These are phyloP conservation scores for Mesocricetus auratus DNA, from an alignment of 2,113 vertebrate genomes.

Conservation along the genomic window DNA sequence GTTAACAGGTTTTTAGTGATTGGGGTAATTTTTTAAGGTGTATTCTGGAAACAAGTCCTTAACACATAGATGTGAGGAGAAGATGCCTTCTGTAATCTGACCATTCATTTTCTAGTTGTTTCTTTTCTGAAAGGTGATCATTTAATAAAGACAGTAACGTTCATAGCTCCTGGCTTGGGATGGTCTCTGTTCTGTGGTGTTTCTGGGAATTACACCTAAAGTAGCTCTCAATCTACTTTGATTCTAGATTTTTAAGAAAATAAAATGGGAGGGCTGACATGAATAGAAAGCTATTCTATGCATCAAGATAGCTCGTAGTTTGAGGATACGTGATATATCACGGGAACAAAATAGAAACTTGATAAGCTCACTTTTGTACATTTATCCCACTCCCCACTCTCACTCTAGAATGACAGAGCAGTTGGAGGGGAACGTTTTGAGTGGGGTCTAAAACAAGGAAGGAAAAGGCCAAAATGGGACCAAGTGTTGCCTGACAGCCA, in stretches of 20 bases:
- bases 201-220: conserved; percentile 3
- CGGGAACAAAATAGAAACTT: background rate
- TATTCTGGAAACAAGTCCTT: conserved; percentile 40
- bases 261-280: background rate
- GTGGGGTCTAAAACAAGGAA: background rate
- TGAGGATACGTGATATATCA: conserved; percentile 37
- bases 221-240: background rate
- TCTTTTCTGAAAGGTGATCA: background rate
- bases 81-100: background rate
- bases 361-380: background rate
- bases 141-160: background rate
- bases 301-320: background rate
- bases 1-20: background rate
- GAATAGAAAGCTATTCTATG: conserved; percentile 27
- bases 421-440: background rate
- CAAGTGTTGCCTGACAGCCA: background rate
- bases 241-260: conserved; percentile 42
- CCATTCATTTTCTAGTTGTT: background rate
- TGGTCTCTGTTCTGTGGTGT: conserved; percentile 4
- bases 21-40: background rate
- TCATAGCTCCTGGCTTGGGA: background rate
- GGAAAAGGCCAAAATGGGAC: background rate
- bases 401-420: background rate
- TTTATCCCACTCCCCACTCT: background rate
- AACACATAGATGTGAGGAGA: background rate